phyloP scores from a whole-genome alignment of 2,113 vertebrate species.

The Micromys minutus region DNA sequence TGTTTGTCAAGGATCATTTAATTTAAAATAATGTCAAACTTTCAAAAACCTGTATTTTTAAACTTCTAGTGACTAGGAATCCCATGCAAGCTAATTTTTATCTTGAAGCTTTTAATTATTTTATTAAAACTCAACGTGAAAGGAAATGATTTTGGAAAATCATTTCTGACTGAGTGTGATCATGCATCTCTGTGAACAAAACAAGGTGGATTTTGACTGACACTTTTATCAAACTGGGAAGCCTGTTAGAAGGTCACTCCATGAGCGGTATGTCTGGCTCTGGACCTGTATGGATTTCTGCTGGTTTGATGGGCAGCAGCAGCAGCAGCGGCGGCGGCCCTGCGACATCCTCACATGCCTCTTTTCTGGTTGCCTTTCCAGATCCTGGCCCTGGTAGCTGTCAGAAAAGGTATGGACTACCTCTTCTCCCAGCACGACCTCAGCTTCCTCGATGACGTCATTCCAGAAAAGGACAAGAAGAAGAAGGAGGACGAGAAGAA shows the following conservation, averaged over 20 bases:
- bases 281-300: background rate
- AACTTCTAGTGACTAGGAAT: constrained; percentile 21
- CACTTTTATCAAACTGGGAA: background rate
- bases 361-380: constrained; percentile 77
- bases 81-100: background rate
- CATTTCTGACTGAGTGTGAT: constrained; percentile 4
- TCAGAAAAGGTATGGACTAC: constrained; percentile 98
- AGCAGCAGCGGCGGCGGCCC: background rate
- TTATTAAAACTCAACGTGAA: constrained; percentile 48
- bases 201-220: background rate
- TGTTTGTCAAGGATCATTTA: background rate
- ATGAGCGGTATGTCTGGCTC: background rate
- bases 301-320: background rate
- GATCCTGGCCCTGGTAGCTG: constrained; percentile 98
- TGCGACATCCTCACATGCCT: background rate
- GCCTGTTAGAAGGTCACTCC: background rate
- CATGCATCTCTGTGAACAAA: background rate
- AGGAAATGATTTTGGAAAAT: constrained; percentile 46
- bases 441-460: constrained; percentile 97
- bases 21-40: background rate
- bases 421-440: constrained; percentile 98
- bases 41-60: background rate
- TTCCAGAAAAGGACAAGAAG: constrained; percentile 99
- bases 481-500: constrained; percentile 99
- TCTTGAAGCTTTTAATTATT: constrained; percentile 31